phyloP scores from a whole-genome alignment of 2,888 invertebrate species.

The Plebejus anna region DNA sequence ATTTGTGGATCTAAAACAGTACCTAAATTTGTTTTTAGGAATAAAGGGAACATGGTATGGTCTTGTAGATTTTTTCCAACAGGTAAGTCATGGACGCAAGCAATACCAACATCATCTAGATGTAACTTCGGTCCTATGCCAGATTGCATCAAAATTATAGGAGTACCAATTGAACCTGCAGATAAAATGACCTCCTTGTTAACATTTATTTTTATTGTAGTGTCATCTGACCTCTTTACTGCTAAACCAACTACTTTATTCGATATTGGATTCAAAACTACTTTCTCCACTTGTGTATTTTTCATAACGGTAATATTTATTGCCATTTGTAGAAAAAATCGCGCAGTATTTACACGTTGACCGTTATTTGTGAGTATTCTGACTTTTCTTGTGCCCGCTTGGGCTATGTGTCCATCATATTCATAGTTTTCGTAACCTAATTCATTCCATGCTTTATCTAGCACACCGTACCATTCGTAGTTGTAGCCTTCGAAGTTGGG shows the following conservation, averaged over 20 bases:
- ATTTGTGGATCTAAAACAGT: conserved; percentile 40
- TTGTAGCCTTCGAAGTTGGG: conserved; percentile 34
- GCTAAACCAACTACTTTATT: conserved; percentile 63
- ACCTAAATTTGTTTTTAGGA: conserved; percentile 43
- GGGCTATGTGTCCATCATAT: conserved; percentile 49
- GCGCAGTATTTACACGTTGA: conserved; percentile 70
- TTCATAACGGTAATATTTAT: conserved; percentile 64
- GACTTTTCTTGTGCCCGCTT: conserved; percentile 67
- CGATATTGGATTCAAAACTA: conserved; percentile 67
- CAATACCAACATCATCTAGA: conserved; percentile 53
- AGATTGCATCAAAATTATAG: conserved; percentile 73
- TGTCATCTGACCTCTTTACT: conserved; percentile 52
- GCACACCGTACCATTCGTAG: conserved; percentile 46
- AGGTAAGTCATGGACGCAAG: conserved; percentile 54
- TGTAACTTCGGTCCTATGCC: conserved; percentile 69
- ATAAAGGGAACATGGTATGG: conserved; percentile 59
- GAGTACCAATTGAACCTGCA: conserved; percentile 70
- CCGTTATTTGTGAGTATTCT: conserved; percentile 69
- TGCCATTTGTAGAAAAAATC: conserved; percentile 58
- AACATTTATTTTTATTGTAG: conserved; percentile 49
- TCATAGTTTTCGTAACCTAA: conserved; percentile 49
- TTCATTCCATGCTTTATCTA: conserved; percentile 59
- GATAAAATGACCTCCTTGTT: conserved; percentile 73
- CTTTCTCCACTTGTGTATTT: conserved; percentile 67
- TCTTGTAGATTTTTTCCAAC: conserved; percentile 77